Base-by-base conservation (phyloP, 2,888 invertebrate species). In the Pseudococcus viburni region DNA sequence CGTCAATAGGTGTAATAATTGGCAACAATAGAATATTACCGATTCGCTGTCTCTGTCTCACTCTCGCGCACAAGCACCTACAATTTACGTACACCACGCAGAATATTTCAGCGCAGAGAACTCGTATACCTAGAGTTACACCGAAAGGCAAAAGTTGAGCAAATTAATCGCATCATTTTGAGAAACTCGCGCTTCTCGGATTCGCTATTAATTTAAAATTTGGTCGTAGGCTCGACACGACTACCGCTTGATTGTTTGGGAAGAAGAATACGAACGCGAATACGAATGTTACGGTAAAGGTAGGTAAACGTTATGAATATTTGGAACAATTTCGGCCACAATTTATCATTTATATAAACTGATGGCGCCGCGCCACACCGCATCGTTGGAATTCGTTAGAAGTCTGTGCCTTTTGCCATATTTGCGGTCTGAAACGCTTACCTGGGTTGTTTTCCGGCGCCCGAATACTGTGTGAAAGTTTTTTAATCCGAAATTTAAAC, bases 161-260 rank as follows among this genome's bases (percentile, higher is more conserved):
- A 73, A 73, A 73, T 73, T 73, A 73, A 73, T 73, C 73, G 73
- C 73, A 33, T 73, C 73, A 33, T 73, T 73, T 73, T 33, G 33
- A 73, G 73, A 73, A 73, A 73, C 73, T 73, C 33, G 15, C n/a
- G 6, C 17, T 17, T 73, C 73, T 33, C 64, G 64, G 33, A 73
- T 73, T 73, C 39, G 73, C 33, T 73, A 73, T 73, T 73, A 73
- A 73, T 73, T 73, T 73, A 73, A 73, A 73, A 73, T 73, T 33
- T 26, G 73, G 73, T 73, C 8, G 15, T 15, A 17, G 73, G 73
- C 73, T 73, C 73, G 73, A 73, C 33, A 33, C 73, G 22, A 64
- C 15, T 22, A 33, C 17, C 33, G 73, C 64, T 64, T 33, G 73
- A 73, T 73, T 73, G 73, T 73, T 73, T 1, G 6, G 33, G 11